These are phyloP conservation scores for Brachymystax lenok DNA, from an alignment of 2,797 vertebrate species.

Conservation along the genomic window DNA sequence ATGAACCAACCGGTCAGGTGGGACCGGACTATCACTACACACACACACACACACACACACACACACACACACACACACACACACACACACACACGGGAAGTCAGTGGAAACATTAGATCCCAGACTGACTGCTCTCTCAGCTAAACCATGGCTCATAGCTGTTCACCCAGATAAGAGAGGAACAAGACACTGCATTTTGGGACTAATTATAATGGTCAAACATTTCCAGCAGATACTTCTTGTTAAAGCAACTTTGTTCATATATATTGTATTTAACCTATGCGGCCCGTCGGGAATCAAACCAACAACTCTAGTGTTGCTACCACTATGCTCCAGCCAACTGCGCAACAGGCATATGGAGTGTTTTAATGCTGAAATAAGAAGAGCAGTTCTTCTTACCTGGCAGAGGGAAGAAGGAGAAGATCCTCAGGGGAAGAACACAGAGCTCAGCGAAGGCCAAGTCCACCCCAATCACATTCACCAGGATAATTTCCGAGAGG, in stretches of 20 bases:
- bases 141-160: too few species aligned
- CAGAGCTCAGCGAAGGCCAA: constrained; percentile 90
- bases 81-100: too few species aligned
- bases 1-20: constrained; percentile 98
- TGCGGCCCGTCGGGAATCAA: neutral
- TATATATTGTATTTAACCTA: neutral
- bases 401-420: constrained; percentile 98
- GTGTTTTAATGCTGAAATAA: neutral
- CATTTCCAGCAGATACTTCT: neutral
- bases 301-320: neutral
- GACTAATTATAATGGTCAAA: neutral
- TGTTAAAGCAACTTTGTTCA: neutral
- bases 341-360: neutral
- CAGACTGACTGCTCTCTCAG: too few species aligned
- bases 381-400: constrained; percentile 70
- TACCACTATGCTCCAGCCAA: neutral
- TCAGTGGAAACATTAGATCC: too few species aligned
- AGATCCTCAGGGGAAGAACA: constrained; percentile 88
- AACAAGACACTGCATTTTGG: too few species aligned
- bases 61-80: too few species aligned
- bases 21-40: constrained; percentile 90
- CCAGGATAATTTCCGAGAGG: constrained; percentile 91
- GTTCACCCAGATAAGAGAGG: too few species aligned
- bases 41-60: too few species aligned
- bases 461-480: constrained; percentile 93